Percentiles rank a stretch among this genome's conserved stretches.
These are phyloP conservation scores for Henicopernis longicauda DNA, from an alignment of 2,113 vertebrate species.

Conservation along the genomic window DNA sequence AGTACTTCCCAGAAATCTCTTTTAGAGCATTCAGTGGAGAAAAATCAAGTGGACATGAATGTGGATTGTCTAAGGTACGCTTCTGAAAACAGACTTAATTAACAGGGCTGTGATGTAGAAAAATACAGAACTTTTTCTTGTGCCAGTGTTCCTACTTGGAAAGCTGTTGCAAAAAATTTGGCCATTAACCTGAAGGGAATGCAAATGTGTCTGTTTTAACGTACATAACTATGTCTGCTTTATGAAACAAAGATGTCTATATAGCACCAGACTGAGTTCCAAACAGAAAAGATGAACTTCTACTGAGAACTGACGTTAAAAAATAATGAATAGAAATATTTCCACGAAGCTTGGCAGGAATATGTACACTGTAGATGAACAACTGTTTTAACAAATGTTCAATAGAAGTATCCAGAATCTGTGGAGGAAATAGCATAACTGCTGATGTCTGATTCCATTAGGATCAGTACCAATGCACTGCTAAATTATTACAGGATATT, in stretches of 20 bases:
- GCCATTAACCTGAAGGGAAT: background rate
- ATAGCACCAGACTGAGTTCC: background rate
- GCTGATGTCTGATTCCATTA: conserved; percentile 64
- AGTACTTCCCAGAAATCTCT: background rate
- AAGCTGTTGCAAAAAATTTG: background rate
- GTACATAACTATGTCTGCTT: background rate
- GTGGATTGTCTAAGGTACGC: background rate
- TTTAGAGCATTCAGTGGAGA: background rate
- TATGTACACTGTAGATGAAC: conserved; percentile 38
- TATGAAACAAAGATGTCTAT: background rate
- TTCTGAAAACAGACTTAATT: background rate
- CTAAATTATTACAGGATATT: conserved; percentile 54
- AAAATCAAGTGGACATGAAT: background rate
- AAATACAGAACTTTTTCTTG: background rate
- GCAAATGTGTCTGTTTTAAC: background rate
- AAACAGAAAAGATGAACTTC: conserved; percentile 17
- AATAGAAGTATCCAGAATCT: conserved; percentile 46
- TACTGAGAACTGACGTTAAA: background rate
- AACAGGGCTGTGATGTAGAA: background rate
- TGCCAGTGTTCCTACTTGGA: background rate
- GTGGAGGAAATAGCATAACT: conserved; percentile 55
- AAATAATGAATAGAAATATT: conserved; percentile 53
- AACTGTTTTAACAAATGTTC: conserved; percentile 69
- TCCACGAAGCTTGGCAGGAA: conserved; percentile 51
- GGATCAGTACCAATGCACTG: conserved; percentile 54